Conservation (phyloP, 2,113 vertebrate species). For the Tetrax tetrax region DNA sequence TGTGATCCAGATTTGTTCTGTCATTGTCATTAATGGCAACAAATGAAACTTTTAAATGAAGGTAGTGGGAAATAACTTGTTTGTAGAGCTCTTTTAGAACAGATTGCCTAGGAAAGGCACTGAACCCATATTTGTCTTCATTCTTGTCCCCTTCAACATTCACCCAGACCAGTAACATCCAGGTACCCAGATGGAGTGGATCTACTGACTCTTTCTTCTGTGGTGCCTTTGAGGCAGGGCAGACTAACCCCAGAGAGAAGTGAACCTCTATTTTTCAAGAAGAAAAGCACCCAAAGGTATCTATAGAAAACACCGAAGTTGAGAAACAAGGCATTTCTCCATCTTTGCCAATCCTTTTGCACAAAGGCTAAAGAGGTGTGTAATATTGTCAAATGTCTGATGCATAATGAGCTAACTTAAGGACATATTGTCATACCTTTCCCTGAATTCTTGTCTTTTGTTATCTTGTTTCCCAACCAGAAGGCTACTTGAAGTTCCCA, state of each 20-base stretch:
- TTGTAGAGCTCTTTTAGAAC: not conserved
- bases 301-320: not conserved
- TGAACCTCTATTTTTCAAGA: not conserved
- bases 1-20: not conserved
- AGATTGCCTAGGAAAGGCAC: not conserved
- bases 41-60: not conserved
- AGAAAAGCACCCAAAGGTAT: not conserved
- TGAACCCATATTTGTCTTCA: not conserved
- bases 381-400: not conserved
- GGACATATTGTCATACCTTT: not conserved
- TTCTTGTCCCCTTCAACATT: not conserved
- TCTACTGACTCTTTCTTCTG: not conserved
- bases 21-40: not conserved
- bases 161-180: not conserved
- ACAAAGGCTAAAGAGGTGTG: not conserved
- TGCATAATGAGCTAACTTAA: not conserved
- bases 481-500: constrained; percentile 30
- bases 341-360: not conserved
- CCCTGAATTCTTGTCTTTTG: constrained; percentile 1
- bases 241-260: not conserved
- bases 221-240: not conserved
- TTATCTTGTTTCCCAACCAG: constrained; percentile 8
- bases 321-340: not conserved
- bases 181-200: not conserved
- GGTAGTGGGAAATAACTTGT: not conserved